These are phyloP conservation scores for Platichthys flesus DNA, from an alignment of 2,113 vertebrate genomes.

Conservation along the genomic window DNA sequence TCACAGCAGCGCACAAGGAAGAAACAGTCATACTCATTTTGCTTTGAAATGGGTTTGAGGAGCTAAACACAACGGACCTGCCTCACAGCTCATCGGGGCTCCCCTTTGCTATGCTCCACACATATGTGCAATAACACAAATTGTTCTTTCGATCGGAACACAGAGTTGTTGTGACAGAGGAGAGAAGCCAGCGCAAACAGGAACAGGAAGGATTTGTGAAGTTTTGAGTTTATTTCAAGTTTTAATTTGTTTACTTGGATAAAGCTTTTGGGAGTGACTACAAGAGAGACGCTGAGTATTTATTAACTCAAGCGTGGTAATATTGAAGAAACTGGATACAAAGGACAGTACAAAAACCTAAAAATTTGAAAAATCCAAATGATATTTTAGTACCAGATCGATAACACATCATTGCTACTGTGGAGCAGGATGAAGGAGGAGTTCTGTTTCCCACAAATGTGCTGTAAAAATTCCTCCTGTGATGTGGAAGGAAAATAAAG, in stretches of 20 bases:
- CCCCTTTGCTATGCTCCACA: background rate
- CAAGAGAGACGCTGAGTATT: background rate
- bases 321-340: background rate
- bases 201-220: background rate
- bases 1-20: background rate
- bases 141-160: background rate
- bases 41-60: background rate
- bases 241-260: background rate
- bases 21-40: background rate
- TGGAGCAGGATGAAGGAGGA: slow-evolving; percentile 2
- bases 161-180: background rate
- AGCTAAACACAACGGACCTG: background rate
- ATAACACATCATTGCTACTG: background rate
- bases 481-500: slow-evolving; percentile 32
- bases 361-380: slow-evolving; percentile 7
- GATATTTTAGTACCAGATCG: background rate
- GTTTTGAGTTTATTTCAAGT: background rate
- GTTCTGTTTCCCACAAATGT: slow-evolving; percentile 24
- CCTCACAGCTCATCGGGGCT: background rate
- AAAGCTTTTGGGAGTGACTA: background rate
- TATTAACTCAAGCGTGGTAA: background rate
- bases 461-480: slow-evolving; percentile 31
- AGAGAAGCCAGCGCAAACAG: background rate
- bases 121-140: background rate
- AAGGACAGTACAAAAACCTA: background rate